phyloP scores from a whole-genome alignment of 2,113 vertebrate species.

The Lasiurus cinereus region DNA sequence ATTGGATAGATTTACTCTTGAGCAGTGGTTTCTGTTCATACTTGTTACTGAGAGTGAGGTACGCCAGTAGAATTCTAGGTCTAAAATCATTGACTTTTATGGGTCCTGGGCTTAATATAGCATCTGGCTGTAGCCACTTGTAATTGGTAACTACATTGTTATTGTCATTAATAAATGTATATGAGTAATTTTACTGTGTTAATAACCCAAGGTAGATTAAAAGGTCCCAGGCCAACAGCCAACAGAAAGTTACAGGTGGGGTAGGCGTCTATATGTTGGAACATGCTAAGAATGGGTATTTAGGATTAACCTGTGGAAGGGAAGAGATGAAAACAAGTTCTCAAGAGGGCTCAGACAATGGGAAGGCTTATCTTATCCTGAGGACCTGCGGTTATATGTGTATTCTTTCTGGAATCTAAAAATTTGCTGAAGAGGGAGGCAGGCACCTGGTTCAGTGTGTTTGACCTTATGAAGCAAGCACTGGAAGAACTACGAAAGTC shows the following conservation, averaged over 20 bases:
- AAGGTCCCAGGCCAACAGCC: not conserved
- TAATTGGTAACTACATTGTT: not conserved
- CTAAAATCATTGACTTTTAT: conserved; percentile 3
- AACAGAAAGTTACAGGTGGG: not conserved
- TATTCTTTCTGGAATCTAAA: not conserved
- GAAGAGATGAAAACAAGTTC: not conserved
- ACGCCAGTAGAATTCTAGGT: not conserved
- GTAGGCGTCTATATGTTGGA: not conserved
- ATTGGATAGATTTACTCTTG: not conserved
- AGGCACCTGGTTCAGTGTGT: not conserved
- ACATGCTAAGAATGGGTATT: not conserved
- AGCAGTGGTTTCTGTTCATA: not conserved
- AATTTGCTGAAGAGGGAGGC: not conserved
- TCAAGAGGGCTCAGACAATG: not conserved
- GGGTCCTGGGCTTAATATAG: not conserved
- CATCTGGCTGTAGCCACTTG: not conserved
- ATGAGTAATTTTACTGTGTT: not conserved
- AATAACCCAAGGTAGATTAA: not conserved
- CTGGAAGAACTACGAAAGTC: not conserved
- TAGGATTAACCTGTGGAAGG: not conserved
- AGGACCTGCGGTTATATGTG: not conserved
- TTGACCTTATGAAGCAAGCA: not conserved
- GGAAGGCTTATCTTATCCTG: not conserved
- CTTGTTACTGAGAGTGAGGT: not conserved
- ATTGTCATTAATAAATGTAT: not conserved